Evolutionary conservation across 2,797 vertebrate genomes (phyloP), one percentile per base, ranked within the genome.

Genomic region (Pseudochirops cupreus): DNA sequence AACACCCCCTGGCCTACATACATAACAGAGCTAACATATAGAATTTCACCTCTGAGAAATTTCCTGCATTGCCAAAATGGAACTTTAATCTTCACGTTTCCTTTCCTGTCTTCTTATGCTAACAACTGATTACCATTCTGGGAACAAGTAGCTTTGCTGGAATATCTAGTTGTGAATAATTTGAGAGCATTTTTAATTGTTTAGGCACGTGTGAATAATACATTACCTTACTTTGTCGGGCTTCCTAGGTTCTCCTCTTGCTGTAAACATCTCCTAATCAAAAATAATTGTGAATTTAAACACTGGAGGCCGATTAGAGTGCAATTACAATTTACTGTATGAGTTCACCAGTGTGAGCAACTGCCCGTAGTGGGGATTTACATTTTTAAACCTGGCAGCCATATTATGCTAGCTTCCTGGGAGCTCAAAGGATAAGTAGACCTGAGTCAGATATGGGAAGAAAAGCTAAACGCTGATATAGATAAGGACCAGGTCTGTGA

Each of bases 121-220:
- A 94, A 95, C 87, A 94, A 55, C 89, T 92, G 58, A 96, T 95
- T 91, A 90, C 93, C n/a, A 50, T 93, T 94, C 94, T 95, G 97
- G 95, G 96, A 97, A 89, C 55, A 95, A 95, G 94, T 95, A 95
- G 59, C 82, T 95, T 96, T 93, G 74, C 33, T 95, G 92, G 90
- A 96, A 67, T 94, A 94, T 56, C 12, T 7, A 94, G 56, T 90
- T 97, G 92, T 96, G 95, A 97, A 94, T 95, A 97, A 97, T 96
- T 94, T 94, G 94, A 90, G 89, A 93, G 74, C 62, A 95, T 95
- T 91, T 97, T 98, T 97, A 97, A 96, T 95, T 97, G 97, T 97
- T 97, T 92, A 95, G 94, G 90, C 57, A 31, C 0, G 4, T 92
- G 74, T 92, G 94, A 95, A 94, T 97, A 97, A 97, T 94, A 96